phyloP scores from a whole-genome alignment of 2,113 vertebrate species.

The Phrynosoma platyrhinos region DNA sequence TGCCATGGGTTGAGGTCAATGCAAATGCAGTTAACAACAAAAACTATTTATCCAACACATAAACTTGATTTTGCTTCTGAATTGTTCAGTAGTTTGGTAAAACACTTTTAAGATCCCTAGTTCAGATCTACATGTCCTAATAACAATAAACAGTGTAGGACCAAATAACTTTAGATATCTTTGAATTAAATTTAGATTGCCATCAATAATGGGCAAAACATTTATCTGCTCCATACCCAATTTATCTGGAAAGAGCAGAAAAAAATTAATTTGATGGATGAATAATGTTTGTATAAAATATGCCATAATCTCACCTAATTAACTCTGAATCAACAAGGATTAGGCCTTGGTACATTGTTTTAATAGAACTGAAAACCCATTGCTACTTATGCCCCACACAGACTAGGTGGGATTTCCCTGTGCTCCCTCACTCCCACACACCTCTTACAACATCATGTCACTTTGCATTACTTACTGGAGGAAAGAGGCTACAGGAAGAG shows the following conservation, averaged over 20 bases:
- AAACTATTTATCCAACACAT: too few relatives aligned
- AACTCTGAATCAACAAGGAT: not conserved
- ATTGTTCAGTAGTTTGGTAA: not conserved
- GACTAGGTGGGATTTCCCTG: not conserved
- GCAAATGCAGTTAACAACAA: too few relatives aligned
- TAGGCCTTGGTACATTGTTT: not conserved
- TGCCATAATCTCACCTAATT: too few relatives aligned
- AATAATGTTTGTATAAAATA: too few relatives aligned
- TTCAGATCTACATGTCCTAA: not conserved
- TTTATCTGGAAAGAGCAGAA: not conserved
- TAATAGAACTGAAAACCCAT: not conserved
- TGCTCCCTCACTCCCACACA: too few relatives aligned
- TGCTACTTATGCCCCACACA: not conserved
- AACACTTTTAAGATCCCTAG: not conserved
- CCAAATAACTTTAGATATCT: not conserved
- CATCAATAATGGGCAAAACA: not conserved
- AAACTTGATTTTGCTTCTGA: not conserved
- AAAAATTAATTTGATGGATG: not conserved
- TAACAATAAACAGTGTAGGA: not conserved
- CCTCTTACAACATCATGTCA: not conserved
- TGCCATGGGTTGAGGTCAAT: too few relatives aligned
- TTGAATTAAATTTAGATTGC: not conserved
- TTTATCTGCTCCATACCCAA: not conserved
- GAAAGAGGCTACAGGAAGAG: too few relatives aligned
- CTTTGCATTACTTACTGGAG: not conserved